A percentile compares a stretch with the other conserved stretches of the same genome.
Conservation (phyloP, 2,113 vertebrate species). For the Aspidoscelis tigris region DNA sequence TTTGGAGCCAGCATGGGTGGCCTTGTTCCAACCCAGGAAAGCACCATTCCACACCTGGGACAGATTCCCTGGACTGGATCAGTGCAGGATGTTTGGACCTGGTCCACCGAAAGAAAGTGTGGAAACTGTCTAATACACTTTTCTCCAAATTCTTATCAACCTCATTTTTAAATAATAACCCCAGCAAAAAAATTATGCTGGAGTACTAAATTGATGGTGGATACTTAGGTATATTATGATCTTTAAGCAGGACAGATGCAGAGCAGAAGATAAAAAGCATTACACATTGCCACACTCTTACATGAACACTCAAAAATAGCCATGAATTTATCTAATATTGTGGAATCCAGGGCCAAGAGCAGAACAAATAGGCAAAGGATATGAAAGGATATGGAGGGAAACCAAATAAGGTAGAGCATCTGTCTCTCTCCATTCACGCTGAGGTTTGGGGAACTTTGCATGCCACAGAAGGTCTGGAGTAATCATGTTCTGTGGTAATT, state of each 20-base stretch:
- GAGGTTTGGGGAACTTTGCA: conserved; percentile 44
- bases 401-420: conserved; percentile 40
- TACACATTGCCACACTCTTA: not conserved
- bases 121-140: too few species aligned
- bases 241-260: not conserved
- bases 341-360: conserved; percentile 16
- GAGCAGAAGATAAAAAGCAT: not conserved
- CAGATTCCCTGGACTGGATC: too few species aligned
- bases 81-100: too few species aligned
- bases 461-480: conserved; percentile 55
- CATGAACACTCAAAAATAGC: not conserved
- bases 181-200: not conserved
- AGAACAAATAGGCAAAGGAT: conserved; percentile 27
- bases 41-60: too few species aligned
- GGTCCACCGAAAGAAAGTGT: too few species aligned
- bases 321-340: not conserved
- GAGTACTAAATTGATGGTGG: too few species aligned
- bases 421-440: conserved; percentile 23
- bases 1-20: too few species aligned
- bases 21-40: too few species aligned
- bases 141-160: too few species aligned
- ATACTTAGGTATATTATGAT: not conserved
- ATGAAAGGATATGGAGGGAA: not conserved
- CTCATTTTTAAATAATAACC: too few species aligned
- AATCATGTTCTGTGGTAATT: conserved; percentile 42